Conservation (phyloP, 2,888 invertebrate genomes). For the Pteria penguin region DNA sequence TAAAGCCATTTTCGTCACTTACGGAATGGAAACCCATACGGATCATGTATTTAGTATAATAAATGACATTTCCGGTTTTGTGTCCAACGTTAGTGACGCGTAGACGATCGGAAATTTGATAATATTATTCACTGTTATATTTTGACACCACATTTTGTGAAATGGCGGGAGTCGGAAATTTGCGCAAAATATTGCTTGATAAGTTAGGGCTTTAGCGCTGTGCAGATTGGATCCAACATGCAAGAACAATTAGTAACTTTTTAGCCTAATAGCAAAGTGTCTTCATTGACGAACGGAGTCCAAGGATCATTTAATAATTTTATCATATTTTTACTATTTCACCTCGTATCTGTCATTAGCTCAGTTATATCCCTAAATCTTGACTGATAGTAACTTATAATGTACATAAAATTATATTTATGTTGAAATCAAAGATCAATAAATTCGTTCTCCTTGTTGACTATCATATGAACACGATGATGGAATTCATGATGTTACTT, state of each 20-base stretch:
- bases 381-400: no score
- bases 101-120: constrained; percentile 16
- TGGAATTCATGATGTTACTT: no score
- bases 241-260: background rate
- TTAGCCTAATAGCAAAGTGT: no score
- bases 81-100: background rate
- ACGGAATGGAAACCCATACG: background rate
- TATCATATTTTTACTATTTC: no score
- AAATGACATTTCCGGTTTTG: background rate
- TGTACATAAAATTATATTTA: no score
- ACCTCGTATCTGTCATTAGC: no score
- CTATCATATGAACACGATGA: no score
- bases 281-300: no score
- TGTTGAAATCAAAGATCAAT: no score
- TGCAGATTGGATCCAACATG: background rate
- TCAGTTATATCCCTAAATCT: no score
- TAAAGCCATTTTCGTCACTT: background rate
- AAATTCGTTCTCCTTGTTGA: no score
- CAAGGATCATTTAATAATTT: no score
- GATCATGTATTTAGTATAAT: background rate
- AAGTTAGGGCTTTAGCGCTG: background rate
- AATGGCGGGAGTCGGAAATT: constrained; percentile 20
- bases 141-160: constrained; percentile 10
- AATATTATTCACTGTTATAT: constrained; percentile 1
- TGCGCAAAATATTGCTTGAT: background rate